These are phyloP conservation scores for Anoplophora glabripennis DNA, from an alignment of 1,140 invertebrate species.

Conservation along the genomic window DNA sequence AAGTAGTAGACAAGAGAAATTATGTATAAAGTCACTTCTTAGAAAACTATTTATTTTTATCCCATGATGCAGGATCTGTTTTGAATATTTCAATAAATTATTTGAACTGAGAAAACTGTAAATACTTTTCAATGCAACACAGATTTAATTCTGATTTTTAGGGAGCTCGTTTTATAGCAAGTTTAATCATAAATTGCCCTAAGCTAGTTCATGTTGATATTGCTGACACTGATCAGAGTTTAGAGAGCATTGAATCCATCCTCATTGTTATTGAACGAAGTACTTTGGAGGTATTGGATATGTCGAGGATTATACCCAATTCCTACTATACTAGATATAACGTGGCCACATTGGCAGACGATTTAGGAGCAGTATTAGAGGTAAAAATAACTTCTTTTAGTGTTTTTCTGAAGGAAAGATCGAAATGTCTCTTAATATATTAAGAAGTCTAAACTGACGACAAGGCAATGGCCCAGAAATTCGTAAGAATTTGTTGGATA, in stretches of 20 bases:
- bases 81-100: too few species aligned
- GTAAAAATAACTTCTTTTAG: constrained; percentile 41
- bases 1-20: too few species aligned
- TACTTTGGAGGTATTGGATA: constrained; percentile 55
- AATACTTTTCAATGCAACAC: too few species aligned
- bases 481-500: too few species aligned
- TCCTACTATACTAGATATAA: constrained; percentile 41
- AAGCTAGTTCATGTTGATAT: constrained; percentile 54
- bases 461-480: too few species aligned
- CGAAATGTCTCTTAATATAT: too few species aligned
- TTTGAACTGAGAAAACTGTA: too few species aligned
- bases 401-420: too few species aligned
- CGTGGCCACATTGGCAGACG: constrained; percentile 38
- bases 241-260: constrained; percentile 51
- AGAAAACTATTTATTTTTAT: too few species aligned
- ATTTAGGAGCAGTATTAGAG: constrained; percentile 43
- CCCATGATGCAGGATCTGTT: too few species aligned
- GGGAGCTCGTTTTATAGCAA: constrained; percentile 51
- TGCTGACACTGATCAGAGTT: constrained; percentile 54
- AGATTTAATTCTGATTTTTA: constrained; percentile 24
- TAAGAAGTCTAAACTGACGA: too few species aligned
- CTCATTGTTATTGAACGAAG: constrained; percentile 34
- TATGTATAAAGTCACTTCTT: too few species aligned
- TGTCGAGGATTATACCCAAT: constrained; percentile 54
- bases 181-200: constrained; percentile 50